Evolutionary conservation across 1,140 invertebrate genomes (phyloP).

Genomic region (Pseudomyrmex pallidus): DNA sequence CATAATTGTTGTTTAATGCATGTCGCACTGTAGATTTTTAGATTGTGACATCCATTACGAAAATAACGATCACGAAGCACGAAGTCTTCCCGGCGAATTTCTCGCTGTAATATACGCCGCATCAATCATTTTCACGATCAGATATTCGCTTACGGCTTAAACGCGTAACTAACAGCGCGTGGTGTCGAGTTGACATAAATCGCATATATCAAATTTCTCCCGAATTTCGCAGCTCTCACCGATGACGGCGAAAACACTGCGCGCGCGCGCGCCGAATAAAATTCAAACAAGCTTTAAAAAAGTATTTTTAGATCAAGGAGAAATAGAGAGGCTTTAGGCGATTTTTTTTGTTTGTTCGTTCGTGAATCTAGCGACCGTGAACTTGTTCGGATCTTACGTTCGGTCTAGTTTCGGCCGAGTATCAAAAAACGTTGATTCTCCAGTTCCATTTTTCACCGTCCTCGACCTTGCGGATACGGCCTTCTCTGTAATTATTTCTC

Average conservation of each 20-base stretch:
- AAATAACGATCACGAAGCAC: too few relatives aligned
- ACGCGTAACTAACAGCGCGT: constrained; percentile 19
- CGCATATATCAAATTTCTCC: constrained; percentile 20
- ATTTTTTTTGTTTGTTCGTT: constrained; percentile 10
- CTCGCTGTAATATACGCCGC: neutral
- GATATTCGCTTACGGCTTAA: neutral
- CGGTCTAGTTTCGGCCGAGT: constrained; percentile 30
- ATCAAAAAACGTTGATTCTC: constrained; percentile 25
- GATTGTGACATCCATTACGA: too few relatives aligned
- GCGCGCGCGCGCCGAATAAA: neutral
- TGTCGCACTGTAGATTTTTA: too few relatives aligned
- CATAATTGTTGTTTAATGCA: too few relatives aligned
- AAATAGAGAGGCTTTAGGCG: neutral
- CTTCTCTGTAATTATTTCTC: constrained; percentile 56
- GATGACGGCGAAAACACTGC: neutral
- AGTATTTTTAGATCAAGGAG: neutral
- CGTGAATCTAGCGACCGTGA: neutral
- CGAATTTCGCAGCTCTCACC: constrained; percentile 20
- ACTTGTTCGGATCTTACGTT: constrained; percentile 28
- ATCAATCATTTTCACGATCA: constrained; percentile 35
- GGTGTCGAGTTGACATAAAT: constrained; percentile 39
- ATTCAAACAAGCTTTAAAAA: neutral
- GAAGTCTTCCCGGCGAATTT: too few relatives aligned
- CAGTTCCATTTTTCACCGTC: neutral
- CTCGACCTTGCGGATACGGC: constrained; percentile 46